Percentiles rank a stretch among this genome's conserved stretches.
These are phyloP conservation scores for Manis crassicaudata DNA, from an alignment of 2,797 vertebrate species.

Conservation along the genomic window DNA sequence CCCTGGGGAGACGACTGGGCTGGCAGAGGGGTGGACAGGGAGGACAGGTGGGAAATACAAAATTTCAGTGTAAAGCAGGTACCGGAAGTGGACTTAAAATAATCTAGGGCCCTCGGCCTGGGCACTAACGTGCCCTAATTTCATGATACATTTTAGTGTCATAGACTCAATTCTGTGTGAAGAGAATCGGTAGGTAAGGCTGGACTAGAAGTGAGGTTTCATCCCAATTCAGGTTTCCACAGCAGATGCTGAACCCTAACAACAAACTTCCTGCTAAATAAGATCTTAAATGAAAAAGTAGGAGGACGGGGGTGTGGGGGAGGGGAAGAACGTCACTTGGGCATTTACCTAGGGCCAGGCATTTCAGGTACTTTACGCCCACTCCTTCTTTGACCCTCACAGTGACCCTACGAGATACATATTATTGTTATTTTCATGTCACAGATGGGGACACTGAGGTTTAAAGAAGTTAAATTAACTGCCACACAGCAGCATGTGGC, in stretches of 20 bases:
- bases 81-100: neutral
- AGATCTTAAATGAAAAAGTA: neutral
- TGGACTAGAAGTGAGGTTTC: neutral
- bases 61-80: neutral
- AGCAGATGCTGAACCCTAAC: neutral
- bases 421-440: constrained; percentile 26
- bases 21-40: neutral
- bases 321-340: neutral
- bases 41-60: neutral
- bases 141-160: neutral
- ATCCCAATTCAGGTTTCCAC: neutral
- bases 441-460: neutral
- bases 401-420: neutral
- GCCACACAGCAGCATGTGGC: neutral
- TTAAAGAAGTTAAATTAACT: neutral
- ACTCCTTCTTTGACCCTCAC: neutral
- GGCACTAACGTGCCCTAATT: neutral
- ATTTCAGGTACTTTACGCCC: neutral
- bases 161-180: neutral
- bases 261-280: neutral
- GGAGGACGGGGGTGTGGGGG: neutral
- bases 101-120: neutral
- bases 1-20: neutral
- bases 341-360: neutral
- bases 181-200: neutral